Evolutionary conservation across 2,113 vertebrate species (phyloP), one percentile per base, ranked within the genome.

Genomic region (Ophthalmolycus amberensis): DNA sequence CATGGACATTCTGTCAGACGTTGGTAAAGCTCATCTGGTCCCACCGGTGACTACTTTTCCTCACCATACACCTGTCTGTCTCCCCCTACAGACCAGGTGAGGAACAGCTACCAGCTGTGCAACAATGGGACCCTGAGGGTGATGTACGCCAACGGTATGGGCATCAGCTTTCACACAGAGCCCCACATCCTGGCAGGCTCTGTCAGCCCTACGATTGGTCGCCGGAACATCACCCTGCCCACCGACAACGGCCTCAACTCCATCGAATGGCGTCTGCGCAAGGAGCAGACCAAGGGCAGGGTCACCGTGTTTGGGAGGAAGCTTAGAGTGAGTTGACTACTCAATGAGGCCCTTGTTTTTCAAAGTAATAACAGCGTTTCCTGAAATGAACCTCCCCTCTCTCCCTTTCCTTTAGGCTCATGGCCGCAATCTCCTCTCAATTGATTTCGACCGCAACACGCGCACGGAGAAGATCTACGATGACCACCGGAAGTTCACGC

Each of bases 391-490:
- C 37, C 59, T 84, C 44, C 9, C 38, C 18, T 6, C 11, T 29
- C 34, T 22, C n/a, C 14, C 38, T 64, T 12, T 18, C 68, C 48
- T 18, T 8, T 64, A 99, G 98, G 98, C 99, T 71, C 98, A 99
- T 0, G 98, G 98, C 1, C 95, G 98, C 84, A 99, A 99, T 77
- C 92, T 99, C 44, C 94, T 99, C 60, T 99, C 98, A 77, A 99
- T 99, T 0, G 98, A 99, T 90, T 99, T 99, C 12, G 98, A 99
- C 94, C 95, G 98, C 34, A 99, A 99, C 91, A 99, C 98, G 0
- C 96, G 97, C 67, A 99, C 98, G 0, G 98, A 99, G 89, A 99
- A 99, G 95, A 99, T 99, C 89, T 99, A 99, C 2, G 98, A 99
- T 0, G 98, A 99, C 75, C 98, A 99, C 93, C 95, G 98, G 3